These are phyloP conservation scores for Melinopterus prodromus DNA, from an alignment of 2,888 invertebrate genomes.

Conservation along the genomic window DNA sequence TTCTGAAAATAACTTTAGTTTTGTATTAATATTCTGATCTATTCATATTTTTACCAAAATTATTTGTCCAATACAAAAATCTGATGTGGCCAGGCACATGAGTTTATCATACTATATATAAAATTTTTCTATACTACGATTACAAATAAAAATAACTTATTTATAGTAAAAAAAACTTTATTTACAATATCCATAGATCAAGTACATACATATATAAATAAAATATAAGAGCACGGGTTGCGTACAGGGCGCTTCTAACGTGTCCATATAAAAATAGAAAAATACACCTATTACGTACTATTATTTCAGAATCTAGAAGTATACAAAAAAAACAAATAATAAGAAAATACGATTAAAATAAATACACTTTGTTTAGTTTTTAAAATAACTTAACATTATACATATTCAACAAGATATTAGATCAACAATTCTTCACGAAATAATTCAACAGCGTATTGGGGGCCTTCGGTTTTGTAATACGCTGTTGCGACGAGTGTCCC, in stretches of 20 bases:
- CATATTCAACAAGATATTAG: too few relatives aligned
- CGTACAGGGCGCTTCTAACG: too few relatives aligned
- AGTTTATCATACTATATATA: too few relatives aligned
- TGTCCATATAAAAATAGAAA: not conserved
- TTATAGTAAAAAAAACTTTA: not conserved
- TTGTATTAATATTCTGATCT: too few relatives aligned
- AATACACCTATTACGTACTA: not conserved
- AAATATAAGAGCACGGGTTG: too few relatives aligned
- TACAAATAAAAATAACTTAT: not conserved
- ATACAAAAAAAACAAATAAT: too few relatives aligned
- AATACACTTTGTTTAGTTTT: not conserved
- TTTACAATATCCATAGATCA: not conserved
- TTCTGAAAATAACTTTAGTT: too few relatives aligned
- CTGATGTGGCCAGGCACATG: too few relatives aligned
- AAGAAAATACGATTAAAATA: not conserved
- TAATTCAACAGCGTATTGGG: constrained; percentile 73
- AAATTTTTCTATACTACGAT: not conserved
- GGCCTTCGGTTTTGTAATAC: constrained; percentile 64
- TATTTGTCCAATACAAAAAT: too few relatives aligned
- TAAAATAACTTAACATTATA: not conserved
- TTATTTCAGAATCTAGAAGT: too few relatives aligned
- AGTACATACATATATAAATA: not conserved
- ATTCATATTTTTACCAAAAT: too few relatives aligned
- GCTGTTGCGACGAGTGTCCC: constrained; percentile 62
- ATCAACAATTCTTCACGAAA: constrained; percentile 63